phyloP scores from a whole-genome alignment of 2,113 vertebrate genomes.

The Corythaixoides concolor region DNA sequence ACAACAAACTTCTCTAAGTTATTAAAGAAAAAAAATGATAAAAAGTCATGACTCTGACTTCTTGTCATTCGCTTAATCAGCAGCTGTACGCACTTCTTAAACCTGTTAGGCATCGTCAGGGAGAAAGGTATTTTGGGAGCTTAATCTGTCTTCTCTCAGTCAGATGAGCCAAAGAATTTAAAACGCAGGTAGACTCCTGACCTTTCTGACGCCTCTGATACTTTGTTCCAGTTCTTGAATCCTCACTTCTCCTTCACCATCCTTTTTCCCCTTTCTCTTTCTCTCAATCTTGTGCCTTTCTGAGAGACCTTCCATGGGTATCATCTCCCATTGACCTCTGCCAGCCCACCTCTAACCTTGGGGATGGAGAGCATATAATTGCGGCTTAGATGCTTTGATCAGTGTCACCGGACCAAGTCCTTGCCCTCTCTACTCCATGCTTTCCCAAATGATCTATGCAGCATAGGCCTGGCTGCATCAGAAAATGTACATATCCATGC shows the following conservation, averaged over 20 bases:
- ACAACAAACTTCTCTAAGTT: not conserved
- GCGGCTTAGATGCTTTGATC: not conserved
- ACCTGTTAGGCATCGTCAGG: not conserved
- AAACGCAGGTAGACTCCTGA: not conserved
- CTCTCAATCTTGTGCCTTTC: not conserved
- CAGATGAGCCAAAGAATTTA: not conserved
- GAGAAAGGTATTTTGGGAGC: not conserved
- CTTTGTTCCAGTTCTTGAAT: not conserved
- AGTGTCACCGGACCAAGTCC: not conserved
- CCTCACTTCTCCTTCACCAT: not conserved
- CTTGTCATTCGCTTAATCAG: not conserved
- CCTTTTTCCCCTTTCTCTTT: not conserved
- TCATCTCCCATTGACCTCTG: not conserved
- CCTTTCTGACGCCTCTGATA: not conserved
- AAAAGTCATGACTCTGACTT: not conserved
- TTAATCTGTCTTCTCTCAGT: not conserved
- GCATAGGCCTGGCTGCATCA: not conserved
- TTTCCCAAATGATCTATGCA: not conserved
- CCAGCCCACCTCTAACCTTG: not conserved
- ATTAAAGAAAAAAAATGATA: not conserved
- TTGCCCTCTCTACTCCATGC: not conserved
- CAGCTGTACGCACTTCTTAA: not conserved
- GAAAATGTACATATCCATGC: not conserved
- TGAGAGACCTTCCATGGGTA: not conserved
- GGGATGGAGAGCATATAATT: not conserved